phyloP scores from a whole-genome alignment of 2,888 invertebrate species.

The Lasius fuliginosus region DNA sequence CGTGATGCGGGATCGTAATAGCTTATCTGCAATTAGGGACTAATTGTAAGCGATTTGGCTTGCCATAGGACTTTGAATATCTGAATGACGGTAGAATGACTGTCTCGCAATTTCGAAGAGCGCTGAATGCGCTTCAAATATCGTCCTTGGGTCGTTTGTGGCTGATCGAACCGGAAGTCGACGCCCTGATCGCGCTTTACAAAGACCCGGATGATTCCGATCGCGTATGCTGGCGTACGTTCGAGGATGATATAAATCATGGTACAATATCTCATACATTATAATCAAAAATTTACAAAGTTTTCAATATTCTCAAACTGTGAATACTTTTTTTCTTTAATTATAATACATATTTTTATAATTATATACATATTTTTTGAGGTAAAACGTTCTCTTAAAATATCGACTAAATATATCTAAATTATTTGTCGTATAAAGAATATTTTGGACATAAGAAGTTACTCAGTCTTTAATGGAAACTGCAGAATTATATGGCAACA shows the following conservation, averaged over 20 bases:
- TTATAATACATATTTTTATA: background rate
- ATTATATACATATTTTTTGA: background rate
- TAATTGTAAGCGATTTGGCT: background rate
- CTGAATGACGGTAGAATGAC: constrained; percentile 90
- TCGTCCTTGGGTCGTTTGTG: constrained; percentile 88
- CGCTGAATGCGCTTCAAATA: constrained; percentile 90
- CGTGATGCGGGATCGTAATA: background rate
- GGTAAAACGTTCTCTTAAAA: background rate
- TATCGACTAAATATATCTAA: background rate
- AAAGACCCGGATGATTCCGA: constrained; percentile 90
- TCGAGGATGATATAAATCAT: constrained; percentile 93
- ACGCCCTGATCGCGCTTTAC: constrained; percentile 90
- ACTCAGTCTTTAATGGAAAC: background rate
- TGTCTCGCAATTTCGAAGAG: constrained; percentile 91
- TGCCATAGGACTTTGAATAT: constrained; percentile 89
- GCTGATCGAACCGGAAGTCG: constrained; percentile 89
- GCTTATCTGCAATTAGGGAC: background rate
- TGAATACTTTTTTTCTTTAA: background rate
- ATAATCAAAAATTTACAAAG: background rate
- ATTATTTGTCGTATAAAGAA: constrained; percentile 6
- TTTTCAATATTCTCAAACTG: background rate
- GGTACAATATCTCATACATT: constrained; percentile 86
- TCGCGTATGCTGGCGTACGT: constrained; percentile 92
- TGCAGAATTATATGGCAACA: background rate
- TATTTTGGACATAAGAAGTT: background rate